phyloP scores from a whole-genome alignment of 2,113 vertebrate species.

The Boleophthalmus pectinirostris region DNA sequence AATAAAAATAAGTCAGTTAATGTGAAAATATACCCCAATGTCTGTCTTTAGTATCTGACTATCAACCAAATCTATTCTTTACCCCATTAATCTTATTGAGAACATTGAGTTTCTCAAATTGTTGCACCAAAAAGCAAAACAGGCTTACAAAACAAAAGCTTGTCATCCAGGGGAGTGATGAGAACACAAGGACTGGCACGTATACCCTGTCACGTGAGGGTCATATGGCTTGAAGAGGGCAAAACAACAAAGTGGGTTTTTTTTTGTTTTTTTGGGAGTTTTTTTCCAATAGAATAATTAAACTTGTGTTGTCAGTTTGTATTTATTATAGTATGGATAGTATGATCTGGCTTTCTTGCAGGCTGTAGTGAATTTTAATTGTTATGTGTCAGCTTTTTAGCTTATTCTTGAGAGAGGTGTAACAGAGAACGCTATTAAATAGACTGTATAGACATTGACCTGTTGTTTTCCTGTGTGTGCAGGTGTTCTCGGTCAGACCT shows the following conservation, averaged over 20 bases:
- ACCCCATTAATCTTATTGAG: background rate
- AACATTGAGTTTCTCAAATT: slow-evolving; percentile 9
- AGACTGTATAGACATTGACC: background rate
- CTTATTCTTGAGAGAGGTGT: background rate
- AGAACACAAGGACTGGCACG: background rate
- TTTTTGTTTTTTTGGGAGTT: too few relatives aligned
- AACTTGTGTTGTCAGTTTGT: background rate
- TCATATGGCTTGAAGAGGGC: slow-evolving; percentile 12
- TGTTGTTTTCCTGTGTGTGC: slow-evolving; percentile 38
- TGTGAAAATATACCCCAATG: slow-evolving; percentile 6
- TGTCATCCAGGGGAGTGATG: background rate
- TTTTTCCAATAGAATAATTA: background rate
- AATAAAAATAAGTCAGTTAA: background rate
- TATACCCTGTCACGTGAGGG: slow-evolving; percentile 14
- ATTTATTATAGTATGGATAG: background rate
- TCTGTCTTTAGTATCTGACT: slow-evolving; percentile 11
- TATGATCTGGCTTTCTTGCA: slow-evolving; percentile 1
- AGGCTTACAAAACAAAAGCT: background rate
- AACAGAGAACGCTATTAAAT: background rate
- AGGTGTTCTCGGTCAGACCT: slow-evolving; percentile 82
- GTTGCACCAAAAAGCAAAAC: background rate
- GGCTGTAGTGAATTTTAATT: too few relatives aligned
- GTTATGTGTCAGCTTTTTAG: background rate
- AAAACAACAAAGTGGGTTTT: background rate
- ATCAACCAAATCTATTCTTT: background rate